A percentile compares a stretch with the other conserved stretches of the same genome.
These are phyloP conservation scores for Drosophila silvestris DNA, from an alignment of 2,888 invertebrate genomes.

Conservation along the genomic window DNA sequence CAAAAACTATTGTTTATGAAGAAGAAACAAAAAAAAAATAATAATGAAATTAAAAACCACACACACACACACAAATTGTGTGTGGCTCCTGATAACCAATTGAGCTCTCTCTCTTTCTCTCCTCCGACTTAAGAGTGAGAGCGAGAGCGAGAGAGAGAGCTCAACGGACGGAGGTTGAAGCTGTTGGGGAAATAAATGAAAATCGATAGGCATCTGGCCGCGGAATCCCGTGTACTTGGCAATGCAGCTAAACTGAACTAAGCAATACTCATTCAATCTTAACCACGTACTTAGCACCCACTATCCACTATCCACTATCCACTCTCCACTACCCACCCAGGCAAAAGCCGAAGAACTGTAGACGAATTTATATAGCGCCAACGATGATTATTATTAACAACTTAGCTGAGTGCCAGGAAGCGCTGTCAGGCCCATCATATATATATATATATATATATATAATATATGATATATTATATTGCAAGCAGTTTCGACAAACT, in stretches of 20 bases:
- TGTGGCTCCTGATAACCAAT: neutral
- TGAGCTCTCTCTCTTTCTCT: slow-evolving; percentile 2
- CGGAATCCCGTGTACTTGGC: slow-evolving; percentile 85
- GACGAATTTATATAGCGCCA: neutral
- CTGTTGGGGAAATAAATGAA: slow-evolving; percentile 45
- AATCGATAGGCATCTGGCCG: slow-evolving; percentile 85
- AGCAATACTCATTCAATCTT: slow-evolving; percentile 54
- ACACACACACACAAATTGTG: neutral
- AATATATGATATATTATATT: too few species aligned
- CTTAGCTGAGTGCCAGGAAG: slow-evolving; percentile 34
- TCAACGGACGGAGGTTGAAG: neutral
- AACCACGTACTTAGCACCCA: slow-evolving; percentile 24
- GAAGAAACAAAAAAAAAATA: neutral
- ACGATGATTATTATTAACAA: neutral
- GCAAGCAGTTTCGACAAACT: neutral
- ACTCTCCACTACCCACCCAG: neutral
- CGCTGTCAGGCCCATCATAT: slow-evolving; percentile 3
- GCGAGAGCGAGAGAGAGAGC: slow-evolving; percentile 4
- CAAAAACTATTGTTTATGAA: slow-evolving; percentile 3
- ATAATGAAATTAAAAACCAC: neutral
- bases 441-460: neutral
- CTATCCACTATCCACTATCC: slow-evolving; percentile 10
- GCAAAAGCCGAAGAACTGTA: neutral
- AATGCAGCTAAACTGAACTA: slow-evolving; percentile 70
- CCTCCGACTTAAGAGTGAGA: neutral